Percentiles rank a stretch among this genome's conserved stretches.
Evolutionary conservation across 2,888 invertebrate genomes (phyloP).

Genomic region (Agrilus biguttatus): DNA sequence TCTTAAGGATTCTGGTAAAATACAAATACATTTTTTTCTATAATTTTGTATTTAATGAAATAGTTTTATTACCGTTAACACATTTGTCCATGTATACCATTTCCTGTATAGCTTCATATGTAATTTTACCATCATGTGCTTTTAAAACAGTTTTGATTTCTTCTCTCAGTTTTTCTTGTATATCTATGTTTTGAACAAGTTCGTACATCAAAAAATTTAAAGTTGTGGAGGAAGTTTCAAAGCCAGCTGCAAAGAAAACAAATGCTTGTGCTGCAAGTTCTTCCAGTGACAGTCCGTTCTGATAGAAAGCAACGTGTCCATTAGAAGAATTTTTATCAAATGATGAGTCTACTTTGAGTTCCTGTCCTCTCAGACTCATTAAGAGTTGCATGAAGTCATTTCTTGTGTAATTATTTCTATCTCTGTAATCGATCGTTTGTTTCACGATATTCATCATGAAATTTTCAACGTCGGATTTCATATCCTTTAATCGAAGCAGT

Average conservation of each 20-base stretch:
- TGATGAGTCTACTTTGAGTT: constrained; percentile 7
- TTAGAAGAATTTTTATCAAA: constrained; percentile 14
- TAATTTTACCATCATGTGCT: constrained; percentile 17
- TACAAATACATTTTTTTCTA: not conserved
- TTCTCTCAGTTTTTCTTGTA: constrained; percentile 22
- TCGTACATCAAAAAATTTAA: constrained; percentile 24
- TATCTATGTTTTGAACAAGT: constrained; percentile 22
- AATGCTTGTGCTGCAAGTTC: constrained; percentile 23
- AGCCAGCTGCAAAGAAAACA: constrained; percentile 29
- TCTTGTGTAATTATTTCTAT: constrained; percentile 28
- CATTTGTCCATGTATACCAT: constrained; percentile 27
- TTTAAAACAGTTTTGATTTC: constrained; percentile 20
- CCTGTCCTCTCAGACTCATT: constrained; percentile 32
- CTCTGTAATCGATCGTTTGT: constrained; percentile 31
- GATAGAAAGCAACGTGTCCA: constrained; percentile 13
- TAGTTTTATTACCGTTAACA: constrained; percentile 15
- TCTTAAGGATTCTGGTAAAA: constrained; percentile 21
- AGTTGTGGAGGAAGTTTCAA: constrained; percentile 29
- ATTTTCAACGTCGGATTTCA: constrained; percentile 16
- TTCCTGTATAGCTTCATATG: constrained; percentile 23
- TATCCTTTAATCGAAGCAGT: constrained; percentile 12
- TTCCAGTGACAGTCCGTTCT: not conserved
- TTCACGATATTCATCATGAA: constrained; percentile 33
- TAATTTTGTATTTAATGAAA: not conserved
- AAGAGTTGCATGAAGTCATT: constrained; percentile 41